phyloP scores from a whole-genome alignment of 1,140 invertebrate species.

The Cydia pomonella region DNA sequence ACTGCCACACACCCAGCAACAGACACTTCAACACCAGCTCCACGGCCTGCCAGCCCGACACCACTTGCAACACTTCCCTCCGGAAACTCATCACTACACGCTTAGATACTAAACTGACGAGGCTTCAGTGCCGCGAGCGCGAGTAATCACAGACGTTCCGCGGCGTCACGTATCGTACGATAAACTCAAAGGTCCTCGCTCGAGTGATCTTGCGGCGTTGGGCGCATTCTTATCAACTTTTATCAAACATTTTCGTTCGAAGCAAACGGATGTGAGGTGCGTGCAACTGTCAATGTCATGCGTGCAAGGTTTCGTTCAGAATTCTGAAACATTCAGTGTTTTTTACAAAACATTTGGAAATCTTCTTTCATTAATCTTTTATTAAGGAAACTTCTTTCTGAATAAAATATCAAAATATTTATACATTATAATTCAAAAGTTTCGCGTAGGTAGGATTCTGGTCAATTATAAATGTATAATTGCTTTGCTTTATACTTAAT shows the following conservation, averaged over 20 bases:
- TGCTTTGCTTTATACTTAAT: too few species aligned
- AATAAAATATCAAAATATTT: too few species aligned
- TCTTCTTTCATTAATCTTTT: too few species aligned
- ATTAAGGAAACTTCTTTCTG: too few species aligned
- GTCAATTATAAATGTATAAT: too few species aligned
- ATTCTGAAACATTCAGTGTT: not conserved
- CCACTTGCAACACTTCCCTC: constrained; percentile 55
- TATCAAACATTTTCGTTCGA: constrained; percentile 45
- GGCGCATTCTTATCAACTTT: constrained; percentile 47
- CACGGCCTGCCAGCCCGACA: constrained; percentile 66
- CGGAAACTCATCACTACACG: constrained; percentile 53
- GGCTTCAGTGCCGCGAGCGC: not conserved
- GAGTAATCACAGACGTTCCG: not conserved
- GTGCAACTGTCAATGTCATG: constrained; percentile 34
- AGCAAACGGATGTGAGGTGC: constrained; percentile 35
- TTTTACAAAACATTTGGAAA: not conserved
- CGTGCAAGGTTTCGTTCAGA: constrained; percentile 4
- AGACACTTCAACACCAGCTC: constrained; percentile 61
- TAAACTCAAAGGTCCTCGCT: constrained; percentile 47
- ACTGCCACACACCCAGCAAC: constrained; percentile 65
- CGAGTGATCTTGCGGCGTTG: constrained; percentile 37
- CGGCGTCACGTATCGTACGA: constrained; percentile 31
- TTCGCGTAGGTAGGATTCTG: too few species aligned
- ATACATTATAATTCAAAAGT: too few species aligned
- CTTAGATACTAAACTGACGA: not conserved